Base-by-base conservation (phyloP, 2,888 invertebrate genomes). In the Xestoiulus laeticollis region DNA sequence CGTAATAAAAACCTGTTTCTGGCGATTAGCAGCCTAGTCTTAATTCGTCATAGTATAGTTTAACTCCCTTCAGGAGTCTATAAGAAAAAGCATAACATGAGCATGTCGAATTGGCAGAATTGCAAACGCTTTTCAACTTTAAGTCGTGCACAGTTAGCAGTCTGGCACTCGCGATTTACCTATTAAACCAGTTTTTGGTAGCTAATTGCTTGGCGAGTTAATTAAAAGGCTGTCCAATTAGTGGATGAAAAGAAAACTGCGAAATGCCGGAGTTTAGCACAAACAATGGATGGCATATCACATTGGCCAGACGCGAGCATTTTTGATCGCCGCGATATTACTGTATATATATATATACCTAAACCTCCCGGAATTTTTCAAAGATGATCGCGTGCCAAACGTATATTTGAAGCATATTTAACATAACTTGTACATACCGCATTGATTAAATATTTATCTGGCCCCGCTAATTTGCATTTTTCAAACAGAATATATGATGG, bases 121-220 rank as follows among this genome's bases (percentile, higher is more conserved):
- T n/a, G n/a, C n/a, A n/a, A n/a, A n/a, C n/a, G n/a, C n/a, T n/a
- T n/a, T n/a, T n/a, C n/a, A n/a, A n/a, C n/a, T n/a, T 59, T 19
- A 59, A 59, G 22, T 59, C n/a, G 59, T 4, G n/a, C 59, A 59
- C 59, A 8, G 59, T 59, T 59, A 22, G n/a, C 59, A 19, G n/a
- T n/a, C 3, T 19, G n/a, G 59, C 59, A 59, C n/a, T 59, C 59
- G 59, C 59, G 59, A 59, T 59, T 59, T 59, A 59, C 59, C 59
- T 59, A 59, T 59, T 59, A 59, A 59, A n/a, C n/a, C 59, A 59
- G 59, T 59, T 59, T 59, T 12, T 59, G 59, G 59, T 59, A 59
- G 59, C 59, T 59, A 59, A 59, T 59, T 59, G 59, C 59, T 59
- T 59, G 59, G 59, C 59, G 59, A 59, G 59, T 59, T 59, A 59